Conservation (phyloP, 2,797 vertebrate species). For the Australoheros facetus region DNA sequence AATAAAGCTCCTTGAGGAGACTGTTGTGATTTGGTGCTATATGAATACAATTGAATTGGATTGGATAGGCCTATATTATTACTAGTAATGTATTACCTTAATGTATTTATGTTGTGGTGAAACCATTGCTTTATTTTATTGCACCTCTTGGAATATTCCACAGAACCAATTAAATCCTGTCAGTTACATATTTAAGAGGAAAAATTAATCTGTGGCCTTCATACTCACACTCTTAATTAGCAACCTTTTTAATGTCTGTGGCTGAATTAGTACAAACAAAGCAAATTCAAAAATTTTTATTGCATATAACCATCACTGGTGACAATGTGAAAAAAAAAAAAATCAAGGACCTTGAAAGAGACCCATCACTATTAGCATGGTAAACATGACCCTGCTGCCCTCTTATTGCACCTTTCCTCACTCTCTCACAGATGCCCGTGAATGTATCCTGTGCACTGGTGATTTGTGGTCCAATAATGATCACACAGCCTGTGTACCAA, state of each 20-base stretch:
- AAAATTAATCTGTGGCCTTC: no score
- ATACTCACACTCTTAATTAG: no score
- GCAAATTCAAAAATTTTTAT: background rate
- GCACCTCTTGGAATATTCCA: no score
- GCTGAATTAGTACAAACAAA: background rate
- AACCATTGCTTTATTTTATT: no score
- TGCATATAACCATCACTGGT: background rate
- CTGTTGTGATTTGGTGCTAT: no score
- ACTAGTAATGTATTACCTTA: no score
- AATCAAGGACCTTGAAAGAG: background rate
- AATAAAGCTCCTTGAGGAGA: no score
- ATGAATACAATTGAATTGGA: no score
- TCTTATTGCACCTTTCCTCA: background rate
- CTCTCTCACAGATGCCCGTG: conserved; percentile 82
- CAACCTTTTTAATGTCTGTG: background rate
- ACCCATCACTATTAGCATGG: background rate
- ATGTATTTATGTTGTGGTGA: no score
- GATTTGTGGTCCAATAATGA: conserved; percentile 86
- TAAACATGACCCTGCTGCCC: background rate
- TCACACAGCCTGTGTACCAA: conserved; percentile 82
- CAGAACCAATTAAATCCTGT: no score
- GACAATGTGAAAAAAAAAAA: background rate
- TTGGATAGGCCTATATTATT: no score
- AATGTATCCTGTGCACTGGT: conserved; percentile 81
- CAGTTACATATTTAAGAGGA: no score